These are phyloP conservation scores for Eublepharis macularius DNA, from an alignment of 2,113 vertebrate genomes.

Conservation along the genomic window DNA sequence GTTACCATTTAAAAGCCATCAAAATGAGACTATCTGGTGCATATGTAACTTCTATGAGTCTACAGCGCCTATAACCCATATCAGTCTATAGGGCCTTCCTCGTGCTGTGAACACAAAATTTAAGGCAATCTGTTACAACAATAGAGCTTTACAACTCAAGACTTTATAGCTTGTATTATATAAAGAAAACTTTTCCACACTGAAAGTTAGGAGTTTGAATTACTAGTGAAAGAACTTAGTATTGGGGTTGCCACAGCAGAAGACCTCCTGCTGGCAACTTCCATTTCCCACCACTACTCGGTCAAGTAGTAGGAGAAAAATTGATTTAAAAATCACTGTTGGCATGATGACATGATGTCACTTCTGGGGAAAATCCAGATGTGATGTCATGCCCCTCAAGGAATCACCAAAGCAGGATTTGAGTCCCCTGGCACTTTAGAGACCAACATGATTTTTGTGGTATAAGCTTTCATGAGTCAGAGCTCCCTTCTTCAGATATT, in stretches of 20 bases:
- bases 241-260: neutral
- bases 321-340: no score
- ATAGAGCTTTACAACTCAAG: neutral
- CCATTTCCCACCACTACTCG: no score
- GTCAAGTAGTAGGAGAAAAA: no score
- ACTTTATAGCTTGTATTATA: constrained; percentile 10
- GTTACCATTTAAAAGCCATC: neutral
- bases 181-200: neutral
- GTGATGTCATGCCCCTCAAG: no score
- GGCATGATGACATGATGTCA: no score
- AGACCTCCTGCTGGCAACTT: no score
- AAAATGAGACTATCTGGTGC: constrained; percentile 4
- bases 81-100: constrained; percentile 13
- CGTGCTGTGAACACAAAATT: neutral
- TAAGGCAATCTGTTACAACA: constrained; percentile 9
- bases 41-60: neutral
- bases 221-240: constrained; percentile 2
- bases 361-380: no score
- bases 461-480: no score
- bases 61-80: neutral
- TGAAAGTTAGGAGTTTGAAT: constrained; percentile 13
- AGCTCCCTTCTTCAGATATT: no score
- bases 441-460: no score
- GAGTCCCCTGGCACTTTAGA: no score
- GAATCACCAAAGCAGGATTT: no score